phyloP scores from a whole-genome alignment of 2,888 invertebrate genomes.

The Ichneumoninae sp. region DNA sequence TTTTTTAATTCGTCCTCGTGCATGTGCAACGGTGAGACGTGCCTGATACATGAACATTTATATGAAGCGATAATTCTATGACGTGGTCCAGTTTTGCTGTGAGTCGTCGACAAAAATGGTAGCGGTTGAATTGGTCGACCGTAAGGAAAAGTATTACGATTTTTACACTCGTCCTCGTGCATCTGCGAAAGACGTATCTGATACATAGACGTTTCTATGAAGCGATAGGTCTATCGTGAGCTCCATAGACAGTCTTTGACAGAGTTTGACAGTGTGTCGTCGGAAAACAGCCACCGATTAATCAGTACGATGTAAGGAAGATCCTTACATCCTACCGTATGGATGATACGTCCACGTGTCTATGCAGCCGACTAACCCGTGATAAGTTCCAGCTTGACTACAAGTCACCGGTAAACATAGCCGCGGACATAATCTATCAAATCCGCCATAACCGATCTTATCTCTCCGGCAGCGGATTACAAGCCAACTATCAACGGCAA shows the following conservation, averaged over 20 bases:
- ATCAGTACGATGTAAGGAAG: no score
- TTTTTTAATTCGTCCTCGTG: constrained; percentile 4
- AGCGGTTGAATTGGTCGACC: constrained; percentile 38
- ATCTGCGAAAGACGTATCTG: no score
- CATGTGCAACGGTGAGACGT: not conserved
- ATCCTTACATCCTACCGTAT: no score
- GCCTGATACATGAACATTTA: not conserved
- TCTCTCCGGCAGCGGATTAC: constrained; percentile 59
- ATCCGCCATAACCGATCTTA: constrained; percentile 56
- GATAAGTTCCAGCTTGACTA: no score
- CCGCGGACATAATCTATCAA: not conserved
- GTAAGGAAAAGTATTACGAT: constrained; percentile 43
- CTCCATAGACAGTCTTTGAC: not conserved
- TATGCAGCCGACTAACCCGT: no score
- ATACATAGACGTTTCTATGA: not conserved
- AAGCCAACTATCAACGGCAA: constrained; percentile 65
- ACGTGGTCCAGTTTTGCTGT: no score
- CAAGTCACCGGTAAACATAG: no score
- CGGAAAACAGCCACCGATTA: not conserved
- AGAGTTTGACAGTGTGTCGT: not conserved
- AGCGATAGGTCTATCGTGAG: not conserved
- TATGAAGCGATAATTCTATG: no score
- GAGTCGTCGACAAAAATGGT: not conserved
- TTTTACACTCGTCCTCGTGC: not conserved
- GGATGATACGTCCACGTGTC: no score